Evolutionary conservation across 64 coral and sea anemone genomes (phyloP), one percentile per base, ranked within the genome.

Genomic region (Montipora efflorescens): DNA sequence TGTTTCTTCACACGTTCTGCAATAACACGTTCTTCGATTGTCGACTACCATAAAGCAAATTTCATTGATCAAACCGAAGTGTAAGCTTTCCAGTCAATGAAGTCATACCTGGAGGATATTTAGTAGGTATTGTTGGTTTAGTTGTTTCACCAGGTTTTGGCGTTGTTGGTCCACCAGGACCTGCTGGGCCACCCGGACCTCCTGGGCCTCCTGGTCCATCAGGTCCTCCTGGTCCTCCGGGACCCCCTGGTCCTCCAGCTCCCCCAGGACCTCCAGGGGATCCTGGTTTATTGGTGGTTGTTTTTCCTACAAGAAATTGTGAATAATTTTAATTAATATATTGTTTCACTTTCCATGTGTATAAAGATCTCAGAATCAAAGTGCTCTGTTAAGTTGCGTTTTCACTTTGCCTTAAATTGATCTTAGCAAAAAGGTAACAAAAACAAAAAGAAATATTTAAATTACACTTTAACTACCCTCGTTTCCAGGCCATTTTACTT

Each of bases 181-280:
- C 96, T 2, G 93, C 96, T 12, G 93, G 96, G 1, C 96, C 96
- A 15, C 93, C 93, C 11, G 93, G 96, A n/a, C 96, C 96, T 76
- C 90, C 93, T 3, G 96, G 96, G 46, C 96, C 93, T 15, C 96
- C 93, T 50, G 96, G 96, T 18, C 96, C 96, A 69, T 87, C 93
- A 18, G 93, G 96, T 18, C 93, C 96, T 5, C 96, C 96, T 12
- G 96, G 93, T 13, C 96, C 96, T 21, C 96, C 96, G 7, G 93
- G 96, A 2, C 96, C 93, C 7, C 93, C 93, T 45, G 93, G 93
- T n/a, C 88, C 81, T 14, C 93, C 93, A 12, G 81, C 79, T 44
- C 74, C 75, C 21, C 93, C 93, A 8, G 88, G 74, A 59, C 75
- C 82, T 76, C 76, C 79, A 0, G 87, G 87, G 1, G 67, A 36